Conservation (phyloP, 2,113 vertebrate genomes). For the Tilapia sparmanii region DNA sequence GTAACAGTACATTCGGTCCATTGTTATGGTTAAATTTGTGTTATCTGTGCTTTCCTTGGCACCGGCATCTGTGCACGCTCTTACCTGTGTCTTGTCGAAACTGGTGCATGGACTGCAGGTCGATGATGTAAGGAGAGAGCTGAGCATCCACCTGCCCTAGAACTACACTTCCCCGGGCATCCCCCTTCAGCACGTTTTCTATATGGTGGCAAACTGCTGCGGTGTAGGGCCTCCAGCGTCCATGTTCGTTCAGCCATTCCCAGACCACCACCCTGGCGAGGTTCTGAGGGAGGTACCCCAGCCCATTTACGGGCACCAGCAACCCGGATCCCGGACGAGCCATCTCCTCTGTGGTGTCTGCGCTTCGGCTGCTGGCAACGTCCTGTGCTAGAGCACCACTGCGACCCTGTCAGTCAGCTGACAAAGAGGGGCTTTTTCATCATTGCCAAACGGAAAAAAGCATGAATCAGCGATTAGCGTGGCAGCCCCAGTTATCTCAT, state of each 20-base stretch:
- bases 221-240: constrained; percentile 90
- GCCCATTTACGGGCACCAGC: constrained; percentile 59
- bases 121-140: constrained; percentile 90
- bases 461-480: constrained; percentile 12
- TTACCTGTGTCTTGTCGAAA: constrained; percentile 96
- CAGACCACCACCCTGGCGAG: constrained; percentile 93
- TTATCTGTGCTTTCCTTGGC: neutral
- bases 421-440: constrained; percentile 30
- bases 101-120: constrained; percentile 97
- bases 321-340: constrained; percentile 68
- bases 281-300: constrained; percentile 87
- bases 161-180: constrained; percentile 82
- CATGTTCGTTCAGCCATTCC: constrained; percentile 95
- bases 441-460: neutral
- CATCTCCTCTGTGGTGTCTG: constrained; percentile 51
- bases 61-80: neutral
- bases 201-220: constrained; percentile 93
- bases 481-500: constrained; percentile 34
- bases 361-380: constrained; percentile 5
- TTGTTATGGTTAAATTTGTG: neutral
- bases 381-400: constrained; percentile 36
- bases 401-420: constrained; percentile 47
- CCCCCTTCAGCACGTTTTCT: constrained; percentile 88
- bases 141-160: constrained; percentile 89
- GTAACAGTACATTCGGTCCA: neutral